These are phyloP conservation scores for Copidosoma aretas DNA, from an alignment of 2,888 invertebrate species.

Conservation along the genomic window DNA sequence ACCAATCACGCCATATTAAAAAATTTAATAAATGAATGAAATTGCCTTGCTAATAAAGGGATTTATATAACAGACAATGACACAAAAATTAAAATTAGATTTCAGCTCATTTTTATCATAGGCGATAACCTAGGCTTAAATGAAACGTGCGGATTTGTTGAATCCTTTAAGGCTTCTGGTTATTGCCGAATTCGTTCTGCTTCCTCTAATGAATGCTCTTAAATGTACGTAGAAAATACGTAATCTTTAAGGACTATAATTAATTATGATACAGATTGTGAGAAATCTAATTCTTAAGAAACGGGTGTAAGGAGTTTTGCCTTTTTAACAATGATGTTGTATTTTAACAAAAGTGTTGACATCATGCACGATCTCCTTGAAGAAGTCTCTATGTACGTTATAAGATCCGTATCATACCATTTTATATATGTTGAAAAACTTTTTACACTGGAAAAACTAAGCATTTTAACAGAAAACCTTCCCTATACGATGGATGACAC, in stretches of 20 bases:
- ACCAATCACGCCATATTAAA: neutral
- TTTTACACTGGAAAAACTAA: neutral
- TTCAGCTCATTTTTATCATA: constrained; percentile 18
- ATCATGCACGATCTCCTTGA: neutral
- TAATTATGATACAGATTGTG: neutral
- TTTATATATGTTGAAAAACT: neutral
- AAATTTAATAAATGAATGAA: neutral
- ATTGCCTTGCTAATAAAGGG: neutral
- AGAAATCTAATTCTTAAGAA: neutral
- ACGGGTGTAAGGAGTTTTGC: constrained; percentile 11
- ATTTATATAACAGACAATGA: neutral
- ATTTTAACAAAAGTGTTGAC: constrained; percentile 5
- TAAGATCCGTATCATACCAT: constrained; percentile 21
- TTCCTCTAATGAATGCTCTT: neutral
- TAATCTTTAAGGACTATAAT: neutral
- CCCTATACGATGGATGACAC: no score
- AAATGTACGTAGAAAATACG: neutral
- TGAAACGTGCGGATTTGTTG: constrained; percentile 8
- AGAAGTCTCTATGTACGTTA: constrained; percentile 11
- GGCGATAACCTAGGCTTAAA: constrained; percentile 14
- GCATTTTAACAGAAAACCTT: no score
- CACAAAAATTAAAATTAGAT: neutral
- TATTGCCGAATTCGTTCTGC: constrained; percentile 3
- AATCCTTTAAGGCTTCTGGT: constrained; percentile 3
- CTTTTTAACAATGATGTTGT: constrained; percentile 13